phyloP scores from a whole-genome alignment of 1,140 invertebrate genomes.

The Cryptotermes secundus region DNA sequence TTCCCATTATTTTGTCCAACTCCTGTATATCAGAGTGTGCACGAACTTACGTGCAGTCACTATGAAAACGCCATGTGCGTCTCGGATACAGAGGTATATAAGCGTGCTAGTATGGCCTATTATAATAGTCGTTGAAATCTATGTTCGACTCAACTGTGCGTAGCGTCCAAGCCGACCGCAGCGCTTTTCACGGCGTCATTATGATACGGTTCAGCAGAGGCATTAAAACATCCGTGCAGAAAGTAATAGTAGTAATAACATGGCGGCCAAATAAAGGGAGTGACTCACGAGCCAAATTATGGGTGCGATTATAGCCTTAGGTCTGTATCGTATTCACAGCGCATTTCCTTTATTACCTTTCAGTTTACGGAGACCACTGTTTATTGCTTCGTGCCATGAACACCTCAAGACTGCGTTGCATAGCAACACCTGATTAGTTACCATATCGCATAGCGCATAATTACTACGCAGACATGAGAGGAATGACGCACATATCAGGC shows the following conservation, averaged over 20 bases:
- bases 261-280: background rate
- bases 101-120: no score
- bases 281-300: background rate
- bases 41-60: no score
- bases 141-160: no score
- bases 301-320: background rate
- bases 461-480: no score
- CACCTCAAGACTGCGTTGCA: background rate
- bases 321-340: background rate
- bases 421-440: background rate
- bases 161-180: no score
- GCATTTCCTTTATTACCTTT: background rate
- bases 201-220: background rate
- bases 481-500: no score
- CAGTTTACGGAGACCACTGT: background rate
- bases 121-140: no score
- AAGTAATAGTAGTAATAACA: background rate
- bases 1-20: no score
- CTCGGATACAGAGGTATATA: no score
- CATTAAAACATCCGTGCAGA: background rate
- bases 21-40: no score
- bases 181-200: background rate
- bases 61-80: no score
- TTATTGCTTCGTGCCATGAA: background rate
- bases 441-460: no score